Evolutionary conservation across 37 sponge, comb jelly and placozoan genomes (phyloP), one percentile per base, ranked within the genome.

Genomic region (Eunapius fragilis): DNA sequence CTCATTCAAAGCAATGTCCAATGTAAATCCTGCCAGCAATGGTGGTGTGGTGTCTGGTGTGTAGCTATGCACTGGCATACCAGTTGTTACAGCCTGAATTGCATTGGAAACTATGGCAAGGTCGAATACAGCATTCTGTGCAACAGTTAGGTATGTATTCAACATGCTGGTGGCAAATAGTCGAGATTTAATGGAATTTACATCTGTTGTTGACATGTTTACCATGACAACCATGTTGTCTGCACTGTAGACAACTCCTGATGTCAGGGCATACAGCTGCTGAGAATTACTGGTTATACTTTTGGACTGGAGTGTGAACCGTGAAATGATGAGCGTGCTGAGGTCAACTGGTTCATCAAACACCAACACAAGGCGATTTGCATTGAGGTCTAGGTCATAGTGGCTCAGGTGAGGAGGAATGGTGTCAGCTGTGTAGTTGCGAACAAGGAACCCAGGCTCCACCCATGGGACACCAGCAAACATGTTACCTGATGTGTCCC

Each of bases 301-400:
- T 23, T 38, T 70, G 28, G 85, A 71, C 34, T 92, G 90, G 22
- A 96, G 76, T 26, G 91, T 88, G 68, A 96, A 45, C 47, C 91
- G 85, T 70, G 76, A 72, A 0, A 75, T 24, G 23, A 76, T 72
- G 31, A 96, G 41, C 0, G 82, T 77, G 24, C 81, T 68, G 25
- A 45, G 28, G 68, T 96, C 86, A 3, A 97, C 71, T 30, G 97
- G 92, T 67, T 97, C 97, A 77, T 86, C 68, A 72, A 97, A 94
- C 31, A 79, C 50, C 45, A 97, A 71, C 36, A 75, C 77, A 2
- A 97, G 91, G 32, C 82, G 82, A 25, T 84, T 81, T 9, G 89
- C 31, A 84, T 97, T 69, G 78, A 97, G 80, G 73, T 97, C 95
- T 27, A 97, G 78, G 49, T 90, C 67, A 75, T 90, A 97, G 67